Evolutionary conservation across 2,888 invertebrate genomes (phyloP).

Genomic region (Diploptera punctata): DNA sequence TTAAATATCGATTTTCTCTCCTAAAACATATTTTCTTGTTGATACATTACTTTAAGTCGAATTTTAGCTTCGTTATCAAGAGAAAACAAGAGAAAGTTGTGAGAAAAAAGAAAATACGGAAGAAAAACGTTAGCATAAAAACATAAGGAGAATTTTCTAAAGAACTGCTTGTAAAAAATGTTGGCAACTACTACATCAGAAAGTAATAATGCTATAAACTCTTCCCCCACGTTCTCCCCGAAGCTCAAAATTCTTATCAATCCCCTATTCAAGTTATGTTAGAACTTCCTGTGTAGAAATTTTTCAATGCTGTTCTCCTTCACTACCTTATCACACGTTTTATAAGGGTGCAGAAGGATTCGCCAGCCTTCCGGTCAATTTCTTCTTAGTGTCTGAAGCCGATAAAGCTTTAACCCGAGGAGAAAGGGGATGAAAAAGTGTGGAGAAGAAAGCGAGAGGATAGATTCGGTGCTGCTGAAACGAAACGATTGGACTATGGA

Average conservation of each 20-base stretch:
- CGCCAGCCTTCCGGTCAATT: conserved; percentile 33
- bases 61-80: too few species aligned
- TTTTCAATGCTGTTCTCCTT: conserved; percentile 3
- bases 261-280: background rate
- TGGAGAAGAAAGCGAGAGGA: conserved; percentile 49
- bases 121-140: too few species aligned
- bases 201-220: too few species aligned
- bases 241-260: background rate
- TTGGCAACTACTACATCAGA: too few species aligned
- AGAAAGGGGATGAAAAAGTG: conserved; percentile 43
- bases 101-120: too few species aligned
- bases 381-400: conserved; percentile 26
- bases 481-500: conserved; percentile 12
- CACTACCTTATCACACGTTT: conserved; percentile 3
- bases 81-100: too few species aligned
- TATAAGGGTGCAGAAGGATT: conserved; percentile 10
- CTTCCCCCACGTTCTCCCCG: too few species aligned
- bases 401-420: conserved; percentile 29
- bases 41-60: too few species aligned
- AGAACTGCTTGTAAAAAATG: too few species aligned
- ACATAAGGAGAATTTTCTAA: too few species aligned
- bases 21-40: too few species aligned
- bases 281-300: background rate
- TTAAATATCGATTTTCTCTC: too few species aligned
- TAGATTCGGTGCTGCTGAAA: conserved; percentile 25